These are phyloP conservation scores for Athene noctua DNA, from an alignment of 2,113 vertebrate species.

Conservation along the genomic window DNA sequence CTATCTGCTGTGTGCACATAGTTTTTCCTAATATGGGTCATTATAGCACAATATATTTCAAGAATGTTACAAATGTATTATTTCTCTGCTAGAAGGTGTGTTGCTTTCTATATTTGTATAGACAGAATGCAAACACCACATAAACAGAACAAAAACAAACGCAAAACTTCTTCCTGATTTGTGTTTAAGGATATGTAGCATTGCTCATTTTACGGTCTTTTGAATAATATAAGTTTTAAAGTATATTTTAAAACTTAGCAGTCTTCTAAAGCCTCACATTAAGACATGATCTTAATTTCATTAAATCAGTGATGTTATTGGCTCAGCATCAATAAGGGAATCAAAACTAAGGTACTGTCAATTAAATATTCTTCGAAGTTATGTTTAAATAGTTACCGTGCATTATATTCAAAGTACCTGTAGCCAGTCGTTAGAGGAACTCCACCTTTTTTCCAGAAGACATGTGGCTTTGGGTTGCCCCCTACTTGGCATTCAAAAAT, in stretches of 20 bases:
- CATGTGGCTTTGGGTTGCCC: conserved; percentile 91
- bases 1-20: background rate
- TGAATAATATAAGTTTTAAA: background rate
- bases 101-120: background rate
- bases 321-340: background rate
- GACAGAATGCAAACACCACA: background rate
- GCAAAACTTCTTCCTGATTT: background rate
- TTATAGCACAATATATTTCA: background rate
- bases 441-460: conserved; percentile 96
- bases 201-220: background rate
- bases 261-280: background rate
- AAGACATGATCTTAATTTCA: background rate
- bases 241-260: background rate
- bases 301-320: background rate
- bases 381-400: background rate
- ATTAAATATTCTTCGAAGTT: background rate
- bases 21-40: background rate
- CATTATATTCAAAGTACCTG: conserved; percentile 76
- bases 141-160: background rate
- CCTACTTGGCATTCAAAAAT: conserved; percentile 92
- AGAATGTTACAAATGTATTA: background rate
- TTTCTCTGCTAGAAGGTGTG: background rate
- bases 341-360: background rate
- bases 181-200: background rate
- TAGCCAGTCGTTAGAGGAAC: conserved; percentile 93